These are phyloP conservation scores for Choristoneura fumiferana DNA, from an alignment of 1,140 invertebrate genomes.

Conservation along the genomic window DNA sequence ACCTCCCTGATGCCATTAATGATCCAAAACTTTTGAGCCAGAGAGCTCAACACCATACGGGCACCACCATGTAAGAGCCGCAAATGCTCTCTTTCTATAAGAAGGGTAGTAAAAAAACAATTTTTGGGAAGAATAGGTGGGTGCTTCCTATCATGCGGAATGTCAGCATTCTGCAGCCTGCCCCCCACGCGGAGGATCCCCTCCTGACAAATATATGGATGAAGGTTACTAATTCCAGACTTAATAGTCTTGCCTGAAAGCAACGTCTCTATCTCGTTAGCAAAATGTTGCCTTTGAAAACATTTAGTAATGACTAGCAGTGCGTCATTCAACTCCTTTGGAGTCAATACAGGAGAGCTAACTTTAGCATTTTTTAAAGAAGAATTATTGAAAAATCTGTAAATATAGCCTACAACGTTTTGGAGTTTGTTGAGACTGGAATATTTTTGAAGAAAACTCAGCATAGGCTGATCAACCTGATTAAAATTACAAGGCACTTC, in stretches of 20 bases:
- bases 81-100: slow-evolving; percentile 10
- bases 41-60: slow-evolving; percentile 6
- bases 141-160: not conserved
- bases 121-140: slow-evolving; percentile 7
- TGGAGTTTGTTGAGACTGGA: not conserved
- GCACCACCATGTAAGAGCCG: slow-evolving; percentile 10
- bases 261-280: not conserved
- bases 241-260: not conserved
- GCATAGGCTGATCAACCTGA: too few species aligned
- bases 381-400: slow-evolving; percentile 1
- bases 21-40: slow-evolving; percentile 31
- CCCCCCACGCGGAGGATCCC: not conserved
- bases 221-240: not conserved
- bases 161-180: not conserved
- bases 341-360: not conserved
- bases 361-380: not conserved
- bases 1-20: slow-evolving; percentile 26
- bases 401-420: slow-evolving; percentile 7
- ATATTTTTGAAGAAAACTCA: too few species aligned
- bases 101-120: not conserved
- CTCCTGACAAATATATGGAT: not conserved
- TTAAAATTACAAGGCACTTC: not conserved
- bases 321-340: not conserved
- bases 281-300: not conserved
- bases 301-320: not conserved